Evolutionary conservation across 2,113 vertebrate species (phyloP), one percentile per base, ranked within the genome.

Genomic region (Hypomesus transpacificus): DNA sequence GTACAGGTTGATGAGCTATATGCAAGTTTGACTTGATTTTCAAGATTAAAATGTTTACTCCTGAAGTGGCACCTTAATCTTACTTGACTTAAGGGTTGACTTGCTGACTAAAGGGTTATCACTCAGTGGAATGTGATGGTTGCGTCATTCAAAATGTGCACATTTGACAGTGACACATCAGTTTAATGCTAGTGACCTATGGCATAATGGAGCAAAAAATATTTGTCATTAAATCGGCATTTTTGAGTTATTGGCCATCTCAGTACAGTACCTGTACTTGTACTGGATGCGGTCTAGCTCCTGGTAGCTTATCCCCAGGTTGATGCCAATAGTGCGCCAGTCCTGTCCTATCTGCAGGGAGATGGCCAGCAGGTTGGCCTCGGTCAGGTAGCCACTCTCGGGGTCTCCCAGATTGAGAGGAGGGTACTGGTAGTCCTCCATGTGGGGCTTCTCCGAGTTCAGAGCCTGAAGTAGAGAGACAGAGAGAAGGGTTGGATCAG

Each of bases 331-430:
- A 0, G 75, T 83, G 13, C 89, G 92, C 96, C 97, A 99, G 82
- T 99, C 95, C 0, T 91, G 75, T 72, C 94, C 95, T 28, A 99
- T 87, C 0, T 93, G 94, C 22, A 94, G 86, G 4, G 96, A 96
- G 54, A 99, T 93, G 50, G 87, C 89, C 78, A 96, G 90, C 76
- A 99, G 90, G 89, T 98, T 99, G 82, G 92, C 88, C 86, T 97
- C 95, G 0, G 97, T 99, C 87, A 99, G 87, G 81, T 96, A 98
- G 26, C 97, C 97, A 0, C 92, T 97, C 89, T 99, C 96, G 0
- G 94, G 95, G 1, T 96, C 94, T 0, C 95, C 97, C 86, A 99
- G 90, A 85, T 95, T 96, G 83, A 98, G 82, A 18, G 95, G 93
- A n/a, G 92, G 90, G 75, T 82, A 73, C 52, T 84, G 82, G 3